phyloP scores from a whole-genome alignment of 1,140 invertebrate genomes.

The Achatina immaculata region DNA sequence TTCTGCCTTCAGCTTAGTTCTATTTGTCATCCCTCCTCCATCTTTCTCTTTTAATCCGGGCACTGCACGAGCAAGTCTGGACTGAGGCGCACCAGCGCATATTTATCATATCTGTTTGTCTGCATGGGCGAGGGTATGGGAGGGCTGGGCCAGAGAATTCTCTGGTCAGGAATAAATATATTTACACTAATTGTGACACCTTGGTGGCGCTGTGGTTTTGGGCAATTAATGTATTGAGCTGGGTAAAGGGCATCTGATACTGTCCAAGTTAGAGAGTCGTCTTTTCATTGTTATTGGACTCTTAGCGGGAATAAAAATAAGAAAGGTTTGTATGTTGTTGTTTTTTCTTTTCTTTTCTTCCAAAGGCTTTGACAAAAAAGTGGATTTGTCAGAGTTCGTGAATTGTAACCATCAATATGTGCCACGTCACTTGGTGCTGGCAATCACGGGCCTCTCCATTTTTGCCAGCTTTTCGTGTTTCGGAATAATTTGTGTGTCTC shows the following conservation, averaged over 20 bases:
- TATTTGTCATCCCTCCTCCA: not conserved
- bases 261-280: not conserved
- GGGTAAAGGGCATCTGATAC: not conserved
- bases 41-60: not conserved
- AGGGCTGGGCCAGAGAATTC: not conserved
- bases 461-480: not conserved
- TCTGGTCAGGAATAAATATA: not conserved
- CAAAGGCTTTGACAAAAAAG: too few relatives aligned
- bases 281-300: not conserved
- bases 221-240: not conserved
- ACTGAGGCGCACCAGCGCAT: not conserved
- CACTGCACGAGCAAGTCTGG: not conserved
- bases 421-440: too few relatives aligned
- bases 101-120: not conserved
- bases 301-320: too few relatives aligned
- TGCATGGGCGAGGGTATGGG: not conserved
- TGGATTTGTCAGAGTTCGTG: too few relatives aligned
- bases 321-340: too few relatives aligned
- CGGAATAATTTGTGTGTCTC: not conserved
- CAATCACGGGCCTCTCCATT: not conserved
- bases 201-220: not conserved
- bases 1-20: not conserved
- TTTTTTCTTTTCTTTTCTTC: too few relatives aligned
- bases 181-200: conserved; percentile 7
- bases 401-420: too few relatives aligned